Evolutionary conservation across 2,888 invertebrate species (phyloP).

Genomic region (Trichogramma dendrolimi): DNA sequence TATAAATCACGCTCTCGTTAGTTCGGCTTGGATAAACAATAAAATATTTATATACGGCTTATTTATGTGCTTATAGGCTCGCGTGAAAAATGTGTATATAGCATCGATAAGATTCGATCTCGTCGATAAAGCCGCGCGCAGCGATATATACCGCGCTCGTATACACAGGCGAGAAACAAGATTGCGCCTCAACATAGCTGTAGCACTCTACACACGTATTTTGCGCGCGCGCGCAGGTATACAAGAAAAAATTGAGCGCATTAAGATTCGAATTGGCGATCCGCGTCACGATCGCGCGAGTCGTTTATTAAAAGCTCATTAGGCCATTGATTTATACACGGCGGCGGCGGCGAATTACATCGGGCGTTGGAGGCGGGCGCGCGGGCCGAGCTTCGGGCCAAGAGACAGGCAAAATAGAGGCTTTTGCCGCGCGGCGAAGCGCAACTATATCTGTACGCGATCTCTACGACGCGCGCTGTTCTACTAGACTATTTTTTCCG

Average conservation of each 20-base stretch:
- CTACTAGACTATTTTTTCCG: too few species aligned
- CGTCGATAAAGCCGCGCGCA: conserved; percentile 7
- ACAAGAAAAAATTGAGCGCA: neutral
- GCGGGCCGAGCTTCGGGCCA: too few species aligned
- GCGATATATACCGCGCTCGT: neutral
- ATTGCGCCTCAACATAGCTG: neutral
- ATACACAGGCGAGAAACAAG: conserved; percentile 13
- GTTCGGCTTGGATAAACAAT: neutral
- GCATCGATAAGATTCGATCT: neutral
- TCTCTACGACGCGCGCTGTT: too few species aligned
- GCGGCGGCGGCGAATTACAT: too few species aligned
- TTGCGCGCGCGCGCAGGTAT: neutral
- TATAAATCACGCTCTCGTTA: conserved; percentile 13
- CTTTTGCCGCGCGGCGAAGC: neutral
- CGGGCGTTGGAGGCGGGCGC: too few species aligned
- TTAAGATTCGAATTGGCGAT: too few species aligned
- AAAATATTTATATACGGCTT: neutral
- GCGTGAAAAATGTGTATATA: neutral
- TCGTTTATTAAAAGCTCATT: too few species aligned
- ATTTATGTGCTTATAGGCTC: neutral
- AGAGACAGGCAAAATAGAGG: too few species aligned
- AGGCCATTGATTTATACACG: too few species aligned
- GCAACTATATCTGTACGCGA: neutral
- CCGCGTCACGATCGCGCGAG: too few species aligned
- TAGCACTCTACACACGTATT: neutral